Conservation (phyloP, 2,113 vertebrate genomes). For the Dasyprocta punctata region DNA sequence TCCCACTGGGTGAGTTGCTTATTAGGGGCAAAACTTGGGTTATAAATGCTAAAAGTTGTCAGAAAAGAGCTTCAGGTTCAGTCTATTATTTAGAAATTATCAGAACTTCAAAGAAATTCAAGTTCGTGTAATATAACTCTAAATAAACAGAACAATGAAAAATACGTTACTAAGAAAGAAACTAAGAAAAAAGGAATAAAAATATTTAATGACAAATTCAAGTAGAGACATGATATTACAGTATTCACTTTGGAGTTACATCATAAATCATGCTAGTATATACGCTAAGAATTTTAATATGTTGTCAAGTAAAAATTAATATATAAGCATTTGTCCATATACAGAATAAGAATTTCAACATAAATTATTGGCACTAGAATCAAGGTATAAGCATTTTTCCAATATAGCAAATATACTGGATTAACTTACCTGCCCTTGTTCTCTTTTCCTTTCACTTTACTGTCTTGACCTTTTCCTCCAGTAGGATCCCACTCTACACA, state of each 20-base stretch:
- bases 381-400: not conserved
- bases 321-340: not conserved
- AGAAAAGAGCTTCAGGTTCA: not conserved
- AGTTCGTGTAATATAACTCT: slow-evolving; percentile 19
- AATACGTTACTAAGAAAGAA: slow-evolving; percentile 33
- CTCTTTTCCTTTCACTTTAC: slow-evolving; percentile 93
- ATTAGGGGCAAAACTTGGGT: not conserved
- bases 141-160: slow-evolving; percentile 57
- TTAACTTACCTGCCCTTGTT: slow-evolving; percentile 93
- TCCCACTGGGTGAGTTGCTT: not conserved
- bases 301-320: slow-evolving; percentile 29
- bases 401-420: not conserved
- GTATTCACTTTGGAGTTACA: slow-evolving; percentile 42
- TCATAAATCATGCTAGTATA: not conserved
- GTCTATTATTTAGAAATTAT: slow-evolving; percentile 3
- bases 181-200: slow-evolving; percentile 40
- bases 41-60: not conserved
- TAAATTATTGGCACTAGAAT: not conserved
- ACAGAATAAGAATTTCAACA: slow-evolving; percentile 29
- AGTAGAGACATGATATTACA: not conserved
- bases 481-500: slow-evolving; percentile 95
- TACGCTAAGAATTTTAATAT: slow-evolving; percentile 34
- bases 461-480: slow-evolving; percentile 93
- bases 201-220: slow-evolving; percentile 60
- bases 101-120: slow-evolving; percentile 37